Conservation (phyloP, 2,113 vertebrate genomes). For the Fregetta grallaria region DNA sequence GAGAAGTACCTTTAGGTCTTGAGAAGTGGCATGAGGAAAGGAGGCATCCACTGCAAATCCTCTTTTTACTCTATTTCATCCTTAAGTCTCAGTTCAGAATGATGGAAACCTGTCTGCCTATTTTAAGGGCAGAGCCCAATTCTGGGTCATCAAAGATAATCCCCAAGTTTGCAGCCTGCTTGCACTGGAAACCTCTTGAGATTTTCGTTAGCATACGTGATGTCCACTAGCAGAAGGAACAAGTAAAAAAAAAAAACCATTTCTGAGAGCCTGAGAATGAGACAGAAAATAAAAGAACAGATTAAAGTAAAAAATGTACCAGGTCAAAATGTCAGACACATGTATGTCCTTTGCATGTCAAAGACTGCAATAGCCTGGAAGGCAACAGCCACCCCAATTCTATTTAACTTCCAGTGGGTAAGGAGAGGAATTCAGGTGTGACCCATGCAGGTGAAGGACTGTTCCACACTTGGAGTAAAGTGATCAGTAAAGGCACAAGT, state of each 20-base stretch:
- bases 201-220: not conserved
- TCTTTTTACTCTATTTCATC: not conserved
- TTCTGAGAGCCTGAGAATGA: not conserved
- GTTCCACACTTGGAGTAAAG: not conserved
- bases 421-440: not conserved
- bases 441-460: not conserved
- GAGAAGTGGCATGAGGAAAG: not conserved
- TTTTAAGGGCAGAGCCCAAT: not conserved
- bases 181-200: not conserved
- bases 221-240: not conserved
- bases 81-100: not conserved
- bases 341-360: not conserved
- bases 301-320: not conserved
- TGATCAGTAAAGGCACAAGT: not conserved
- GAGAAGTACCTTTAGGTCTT: not conserved
- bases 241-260: not conserved
- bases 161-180: not conserved
- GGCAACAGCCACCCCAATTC: not conserved
- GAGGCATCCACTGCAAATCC: not conserved
- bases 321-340: not conserved
- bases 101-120: not conserved
- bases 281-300: not conserved
- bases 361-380: not conserved
- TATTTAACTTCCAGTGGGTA: not conserved
- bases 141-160: not conserved